Evolutionary conservation across 2,888 invertebrate species (phyloP).

Genomic region (Drosophila kuntzei): DNA sequence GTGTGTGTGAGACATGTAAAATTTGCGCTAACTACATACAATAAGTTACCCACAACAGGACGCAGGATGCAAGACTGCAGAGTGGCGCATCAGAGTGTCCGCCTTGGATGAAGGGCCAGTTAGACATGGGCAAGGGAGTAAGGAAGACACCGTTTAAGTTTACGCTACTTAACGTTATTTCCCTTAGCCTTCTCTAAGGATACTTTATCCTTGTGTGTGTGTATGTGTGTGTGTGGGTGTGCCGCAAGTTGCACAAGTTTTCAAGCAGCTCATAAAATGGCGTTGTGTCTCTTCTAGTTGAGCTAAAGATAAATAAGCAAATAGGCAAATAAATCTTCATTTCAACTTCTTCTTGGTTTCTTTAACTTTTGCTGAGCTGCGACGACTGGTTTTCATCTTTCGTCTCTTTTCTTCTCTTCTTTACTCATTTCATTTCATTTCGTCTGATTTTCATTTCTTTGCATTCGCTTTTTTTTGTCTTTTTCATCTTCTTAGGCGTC

Average conservation of each 20-base stretch:
- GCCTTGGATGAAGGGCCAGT: no score
- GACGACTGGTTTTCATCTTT: neutral
- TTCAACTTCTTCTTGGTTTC: conserved; percentile 72
- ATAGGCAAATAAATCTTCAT: conserved; percentile 82
- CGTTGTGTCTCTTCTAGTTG: conserved; percentile 49
- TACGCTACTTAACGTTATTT: conserved; percentile 61
- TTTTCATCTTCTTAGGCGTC: conserved; percentile 15
- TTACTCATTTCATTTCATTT: conserved; percentile 4
- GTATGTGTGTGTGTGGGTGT: neutral
- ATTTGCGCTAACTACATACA: conserved; percentile 49
- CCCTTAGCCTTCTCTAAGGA: conserved; percentile 29
- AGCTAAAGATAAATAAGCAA: conserved; percentile 78
- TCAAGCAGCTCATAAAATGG: conserved; percentile 56
- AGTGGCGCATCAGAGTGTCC: conserved; percentile 23
- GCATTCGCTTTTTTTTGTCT: conserved; percentile 3
- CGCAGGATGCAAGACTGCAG: conserved; percentile 11
- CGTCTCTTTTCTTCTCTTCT: neutral
- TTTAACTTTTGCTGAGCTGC: conserved; percentile 72
- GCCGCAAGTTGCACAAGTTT: conserved; percentile 41
- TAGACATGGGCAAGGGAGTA: neutral
- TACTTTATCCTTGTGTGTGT: conserved; percentile 19
- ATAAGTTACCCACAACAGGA: conserved; percentile 43
- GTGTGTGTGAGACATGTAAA: conserved; percentile 27
- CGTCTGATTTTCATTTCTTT: neutral
- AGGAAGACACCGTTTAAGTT: conserved; percentile 54